Evolutionary conservation across 2,888 invertebrate species (phyloP), one percentile per base, ranked within the genome.

Genomic region (Cheilosia vernalis): DNA sequence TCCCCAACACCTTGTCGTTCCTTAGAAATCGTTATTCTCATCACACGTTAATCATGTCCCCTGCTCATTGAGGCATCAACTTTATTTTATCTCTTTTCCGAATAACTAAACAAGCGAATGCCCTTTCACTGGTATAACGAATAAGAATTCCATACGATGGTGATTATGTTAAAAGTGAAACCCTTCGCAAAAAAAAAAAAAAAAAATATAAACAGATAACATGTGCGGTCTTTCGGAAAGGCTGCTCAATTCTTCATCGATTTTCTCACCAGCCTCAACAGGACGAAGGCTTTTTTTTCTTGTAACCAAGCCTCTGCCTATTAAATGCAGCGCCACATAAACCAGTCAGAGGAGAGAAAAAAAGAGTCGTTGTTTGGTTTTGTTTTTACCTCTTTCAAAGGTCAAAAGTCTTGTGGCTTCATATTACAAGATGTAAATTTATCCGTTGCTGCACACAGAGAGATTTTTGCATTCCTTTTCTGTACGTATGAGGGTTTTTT

Each of bases 371-470:
- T 15, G 55, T 76, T 27, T 53, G 40, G 13, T 15, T 47, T 15
- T 27, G 37, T 79, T 63, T 72, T 56, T 69, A 56, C 49, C 69
- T 69, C 47, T 53, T 42, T 42, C n/a, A 51, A 84, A 84, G 84
- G 84, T 84, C 84, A 84, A 84, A 80, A 84, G 84, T 84, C 84
- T 84, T 84, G 70, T 76, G 84, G 84, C 84, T 84, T 84, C 84
- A 80, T 74, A 84, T 84, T 84, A 84, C 84, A 84, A 84, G 84
- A 84, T 84, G 80, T 84, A 84, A 84, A 84, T 84, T 80, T 84
- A 84, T 84, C 84, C 84, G 74, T 76, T 79, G 78, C 69, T 53
- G 74, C 84, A 74, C 74, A 80, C 79, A 84, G 76, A 80, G 74
- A 74, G 74, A 76, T 84, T 80, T 84, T 55, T 74, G 74, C 73